Base-by-base conservation (phyloP, 2,888 invertebrate species). In the Ernsta delagoae region DNA sequence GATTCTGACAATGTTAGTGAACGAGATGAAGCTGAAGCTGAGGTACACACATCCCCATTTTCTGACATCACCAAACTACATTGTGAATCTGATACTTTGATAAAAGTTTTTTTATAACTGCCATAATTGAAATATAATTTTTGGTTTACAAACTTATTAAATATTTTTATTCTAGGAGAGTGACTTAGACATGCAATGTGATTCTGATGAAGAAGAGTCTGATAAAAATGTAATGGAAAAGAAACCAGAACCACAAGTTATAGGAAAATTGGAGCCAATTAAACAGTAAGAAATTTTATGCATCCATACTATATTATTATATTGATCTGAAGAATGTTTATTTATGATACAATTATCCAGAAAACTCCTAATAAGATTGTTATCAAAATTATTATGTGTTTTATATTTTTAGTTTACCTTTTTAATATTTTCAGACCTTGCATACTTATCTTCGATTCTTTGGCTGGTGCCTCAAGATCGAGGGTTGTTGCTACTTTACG, bases 401-500 rank as follows among this genome's bases (percentile, higher is more conserved):
- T 24, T 24, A 24, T 24, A 24, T 24, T 24, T 24, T 24, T 3
- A 24, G 1, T 24, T 24, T 24, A 24, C 24, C 24, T 24, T 24
- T 24, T 63, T 70, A 48, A 59, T 59, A 72, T 95, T 95, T 24
- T 72, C 92, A 97, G 97, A 79, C 98, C 99, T 0, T 97, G 98
- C 84, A 98, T 99, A 81, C 92, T 99, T 71, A 97, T 99, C 82
- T 99, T 99, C 87, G 99, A 99, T 90, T 99, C 99, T 0, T 90
- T 99, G 79, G 96, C 97, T 75, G 96, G 97, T 7, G 96, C 97
- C 2, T 96, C 96, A 56, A 94, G 98, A 79, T 95, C 96, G 48
- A 94, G 97, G 71, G 98, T 98, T 16, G 97, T 98, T 16, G 97
- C 97, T 8, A 98, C 98, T 0, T 92, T 99, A 70, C 94, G 99